phyloP scores from a whole-genome alignment of 2,113 vertebrate genomes.

The Oncorhynchus gorbuscha region DNA sequence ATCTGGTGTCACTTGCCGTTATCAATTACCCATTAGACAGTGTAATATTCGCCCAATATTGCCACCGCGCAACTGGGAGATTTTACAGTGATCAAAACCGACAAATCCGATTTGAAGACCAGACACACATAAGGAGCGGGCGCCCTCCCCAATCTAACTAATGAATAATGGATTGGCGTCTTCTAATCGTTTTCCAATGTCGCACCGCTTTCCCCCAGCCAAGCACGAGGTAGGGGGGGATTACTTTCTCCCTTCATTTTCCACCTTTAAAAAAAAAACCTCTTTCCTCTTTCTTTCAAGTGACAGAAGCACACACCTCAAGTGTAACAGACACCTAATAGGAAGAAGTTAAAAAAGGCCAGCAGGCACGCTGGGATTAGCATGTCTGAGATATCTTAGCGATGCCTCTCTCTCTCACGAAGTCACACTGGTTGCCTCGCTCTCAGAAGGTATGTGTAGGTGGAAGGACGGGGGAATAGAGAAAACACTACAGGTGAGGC shows the following conservation, averaged over 20 bases:
- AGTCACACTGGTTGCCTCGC: constrained; percentile 12
- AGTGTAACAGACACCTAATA: constrained; percentile 19
- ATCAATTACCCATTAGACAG: constrained; percentile 76
- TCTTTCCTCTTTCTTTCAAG: constrained; percentile 11
- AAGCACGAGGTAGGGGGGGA: constrained; percentile 35
- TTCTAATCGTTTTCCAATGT: constrained; percentile 79
- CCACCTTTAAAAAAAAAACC: too few relatives aligned
- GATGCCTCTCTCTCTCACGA: constrained; percentile 23
- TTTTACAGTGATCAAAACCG: constrained; percentile 76
- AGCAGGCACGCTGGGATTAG: constrained; percentile 26
- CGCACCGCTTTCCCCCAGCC: constrained; percentile 44
- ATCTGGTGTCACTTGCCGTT: constrained; percentile 66
- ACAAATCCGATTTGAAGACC: constrained; percentile 79
- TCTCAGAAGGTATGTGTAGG: constrained; percentile 17
- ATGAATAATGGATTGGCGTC: constrained; percentile 79
- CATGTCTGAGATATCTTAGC: constrained; percentile 24
- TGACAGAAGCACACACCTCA: background rate
- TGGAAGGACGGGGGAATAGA: background rate
- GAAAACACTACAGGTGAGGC: background rate
- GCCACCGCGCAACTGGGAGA: constrained; percentile 67
- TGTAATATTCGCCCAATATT: constrained; percentile 75
- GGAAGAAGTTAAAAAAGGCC: constrained; percentile 33
- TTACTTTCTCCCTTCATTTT: constrained; percentile 4
- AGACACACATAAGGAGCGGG: constrained; percentile 72
- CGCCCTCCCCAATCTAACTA: constrained; percentile 71